Evolutionary conservation across 2,888 invertebrate genomes (phyloP), one percentile per base, ranked within the genome.

Genomic region (Dromius quadrimaculatus): DNA sequence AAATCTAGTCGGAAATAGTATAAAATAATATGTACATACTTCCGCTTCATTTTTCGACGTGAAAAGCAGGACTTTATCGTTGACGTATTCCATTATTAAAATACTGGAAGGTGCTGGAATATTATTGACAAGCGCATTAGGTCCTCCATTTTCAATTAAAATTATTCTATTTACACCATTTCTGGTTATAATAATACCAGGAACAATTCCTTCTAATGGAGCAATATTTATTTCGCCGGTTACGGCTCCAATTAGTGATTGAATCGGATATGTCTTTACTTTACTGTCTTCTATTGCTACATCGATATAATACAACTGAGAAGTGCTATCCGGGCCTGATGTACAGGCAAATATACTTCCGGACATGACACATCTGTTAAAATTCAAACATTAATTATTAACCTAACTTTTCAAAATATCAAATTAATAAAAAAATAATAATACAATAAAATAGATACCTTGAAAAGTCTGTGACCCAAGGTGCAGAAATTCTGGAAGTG

Each of bases 291-390:
- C 81, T 0, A 87, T 84, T 1, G 85, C 84, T 6, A 92, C 82
- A 77, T 92, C 87, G 17, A 91, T 77, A 6, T 89, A 86, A 28
- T 89, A 84, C 13, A 92, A 78, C 72, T 88, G 84, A 71, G 83
- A 83, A 28, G 86, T 81, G 15, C 81, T 83, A 65, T 82, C 83
- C 3, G 80, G 81, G 9, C 85, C 85, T 0, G 88, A 87, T 19
- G 89, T 74, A 76, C 93, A 93, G 3, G 87, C 86, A 80, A 89
- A 89, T 79, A 87, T 88, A 3, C 88, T 86, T 1, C 86, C 86
- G 28, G 89, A 84, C 62, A 90, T 75, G 4, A 88, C 79, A 79
- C 93, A 93, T 73, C 88, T 88, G 82, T 41, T 6, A 41, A 41
- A 41, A 41, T 11, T 15, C 2, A 15, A 13, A 41, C 9, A 6